A percentile compares a stretch with the other conserved stretches of the same genome.
These are phyloP conservation scores for Gobiocypris rarus DNA, from an alignment of 2,113 vertebrate genomes.

Conservation along the genomic window DNA sequence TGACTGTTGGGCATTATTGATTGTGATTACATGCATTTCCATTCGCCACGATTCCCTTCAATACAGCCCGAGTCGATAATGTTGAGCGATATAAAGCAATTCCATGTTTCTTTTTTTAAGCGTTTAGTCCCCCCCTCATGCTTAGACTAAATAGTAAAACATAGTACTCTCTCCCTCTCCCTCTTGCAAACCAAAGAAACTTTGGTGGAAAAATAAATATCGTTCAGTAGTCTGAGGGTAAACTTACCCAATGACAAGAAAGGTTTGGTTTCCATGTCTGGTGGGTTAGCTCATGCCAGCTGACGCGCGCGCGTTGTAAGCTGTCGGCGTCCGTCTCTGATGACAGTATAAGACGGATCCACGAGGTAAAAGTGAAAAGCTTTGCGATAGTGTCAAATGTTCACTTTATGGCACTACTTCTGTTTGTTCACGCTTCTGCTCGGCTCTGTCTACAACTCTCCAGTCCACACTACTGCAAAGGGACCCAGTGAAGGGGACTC, in stretches of 20 bases:
- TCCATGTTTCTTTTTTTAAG: background rate
- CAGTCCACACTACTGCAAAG: slow-evolving; percentile 79
- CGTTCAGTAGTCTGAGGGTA: background rate
- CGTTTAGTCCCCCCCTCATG: background rate
- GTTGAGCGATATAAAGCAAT: background rate
- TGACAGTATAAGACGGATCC: slow-evolving; percentile 55
- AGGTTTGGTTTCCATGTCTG: slow-evolving; percentile 82
- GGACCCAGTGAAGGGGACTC: slow-evolving; percentile 76
- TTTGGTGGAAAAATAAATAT: slow-evolving; percentile 46
- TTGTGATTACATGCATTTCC: background rate
- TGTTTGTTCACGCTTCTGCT: slow-evolving; percentile 63
- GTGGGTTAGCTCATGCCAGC: slow-evolving; percentile 82
- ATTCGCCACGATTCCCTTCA: background rate
- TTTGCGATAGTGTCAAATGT: slow-evolving; percentile 65
- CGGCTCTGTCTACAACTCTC: slow-evolving; percentile 52
- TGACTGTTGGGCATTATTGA: background rate
- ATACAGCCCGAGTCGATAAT: background rate
- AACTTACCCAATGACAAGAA: slow-evolving; percentile 84
- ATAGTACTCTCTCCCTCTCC: background rate
- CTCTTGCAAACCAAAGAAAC: slow-evolving; percentile 25
- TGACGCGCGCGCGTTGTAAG: slow-evolving; percentile 69
- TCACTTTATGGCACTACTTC: slow-evolving; percentile 69
- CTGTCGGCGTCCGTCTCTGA: slow-evolving; percentile 57
- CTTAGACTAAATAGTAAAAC: background rate
- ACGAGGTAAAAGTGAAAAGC: slow-evolving; percentile 67